phyloP scores from a whole-genome alignment of 2,888 invertebrate species.

The Mythimna ferrago region DNA sequence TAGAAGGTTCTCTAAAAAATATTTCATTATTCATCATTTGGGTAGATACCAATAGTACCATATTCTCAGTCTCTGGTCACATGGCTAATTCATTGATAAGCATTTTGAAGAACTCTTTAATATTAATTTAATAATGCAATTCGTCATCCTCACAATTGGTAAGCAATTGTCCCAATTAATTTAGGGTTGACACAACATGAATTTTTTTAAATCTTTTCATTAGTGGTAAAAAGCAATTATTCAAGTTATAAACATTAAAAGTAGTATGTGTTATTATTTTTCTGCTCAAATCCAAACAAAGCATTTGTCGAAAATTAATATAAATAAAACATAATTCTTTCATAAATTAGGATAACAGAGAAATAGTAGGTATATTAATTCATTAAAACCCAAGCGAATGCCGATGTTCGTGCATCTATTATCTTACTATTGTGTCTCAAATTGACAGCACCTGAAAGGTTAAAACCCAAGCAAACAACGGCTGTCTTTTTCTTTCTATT shows the following conservation, averaged over 20 bases:
- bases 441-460: no score
- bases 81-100: background rate
- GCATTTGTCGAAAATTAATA: background rate
- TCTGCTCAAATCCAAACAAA: no score
- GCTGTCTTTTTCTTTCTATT: no score
- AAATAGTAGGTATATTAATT: background rate
- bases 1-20: background rate
- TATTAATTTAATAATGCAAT: background rate
- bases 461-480: no score
- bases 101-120: background rate
- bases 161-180: background rate
- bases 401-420: no score
- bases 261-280: no score
- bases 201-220: background rate
- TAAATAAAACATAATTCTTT: background rate
- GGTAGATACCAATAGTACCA: background rate
- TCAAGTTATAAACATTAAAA: constrained; percentile 1
- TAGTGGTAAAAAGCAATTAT: background rate
- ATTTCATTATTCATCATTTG: background rate
- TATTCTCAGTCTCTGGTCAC: background rate
- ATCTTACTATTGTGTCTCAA: no score
- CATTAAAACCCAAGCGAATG: no score
- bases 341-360: background rate
- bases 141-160: background rate
- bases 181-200: background rate